Percentiles rank a stretch among this genome's conserved stretches.
Conservation (phyloP, 2,797 vertebrate species). For the Eidolon dupreanum region DNA sequence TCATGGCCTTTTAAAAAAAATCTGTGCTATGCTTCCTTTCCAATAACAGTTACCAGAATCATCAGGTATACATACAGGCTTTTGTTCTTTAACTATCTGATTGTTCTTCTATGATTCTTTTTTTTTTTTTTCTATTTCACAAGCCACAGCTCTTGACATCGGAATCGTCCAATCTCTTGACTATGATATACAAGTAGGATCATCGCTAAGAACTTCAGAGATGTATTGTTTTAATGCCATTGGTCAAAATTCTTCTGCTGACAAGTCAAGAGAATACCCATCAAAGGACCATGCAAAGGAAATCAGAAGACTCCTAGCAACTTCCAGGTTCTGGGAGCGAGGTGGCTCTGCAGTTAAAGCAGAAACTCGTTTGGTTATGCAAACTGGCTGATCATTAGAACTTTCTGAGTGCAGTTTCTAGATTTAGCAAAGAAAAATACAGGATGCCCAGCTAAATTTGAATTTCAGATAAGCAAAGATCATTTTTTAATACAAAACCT, state of each 20-base stretch:
- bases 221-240: background rate
- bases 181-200: background rate
- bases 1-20: conserved; percentile 52
- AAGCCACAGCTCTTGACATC: conserved; percentile 11
- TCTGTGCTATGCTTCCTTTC: conserved; percentile 35
- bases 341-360: background rate
- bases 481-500: background rate
- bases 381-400: background rate
- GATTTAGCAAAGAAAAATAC: conserved; percentile 6
- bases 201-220: conserved; percentile 11
- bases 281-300: background rate
- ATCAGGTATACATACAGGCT: conserved; percentile 48
- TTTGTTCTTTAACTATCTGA: conserved; percentile 63
- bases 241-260: background rate
- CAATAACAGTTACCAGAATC: conserved; percentile 56
- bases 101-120: background rate
- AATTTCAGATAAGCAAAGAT: conserved; percentile 33
- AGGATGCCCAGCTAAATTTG: background rate
- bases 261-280: background rate
- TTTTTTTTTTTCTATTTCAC: conserved; percentile 29
- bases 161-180: background rate
- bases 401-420: background rate
- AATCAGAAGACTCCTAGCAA: background rate
- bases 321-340: background rate
- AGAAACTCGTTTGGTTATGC: background rate